Base-by-base conservation (phyloP, 2,113 vertebrate species). In the Hippocampus comes region DNA sequence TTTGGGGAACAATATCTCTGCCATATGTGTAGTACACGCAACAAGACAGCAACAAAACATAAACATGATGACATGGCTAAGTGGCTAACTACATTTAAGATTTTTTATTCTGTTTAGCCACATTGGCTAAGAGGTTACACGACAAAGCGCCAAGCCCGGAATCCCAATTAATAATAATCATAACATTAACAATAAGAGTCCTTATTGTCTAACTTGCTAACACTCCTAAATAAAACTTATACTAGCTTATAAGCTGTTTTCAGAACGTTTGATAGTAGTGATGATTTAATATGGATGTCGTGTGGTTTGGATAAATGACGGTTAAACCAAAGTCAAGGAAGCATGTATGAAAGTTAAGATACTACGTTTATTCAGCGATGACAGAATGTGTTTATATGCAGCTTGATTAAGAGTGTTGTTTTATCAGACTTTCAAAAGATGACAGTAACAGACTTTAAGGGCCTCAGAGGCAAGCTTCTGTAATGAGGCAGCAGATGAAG, bases 401-500 rank as follows among this genome's bases (percentile, higher is more conserved):
- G 56, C 43, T n/a, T 60, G 34, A 66, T 72, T 78, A 85, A 83
- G 34, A 80, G 78, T 70, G 72, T 73, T 21, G 63, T 74, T 82
- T 79, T 61, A 41, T 73, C 63, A 0, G 65, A 81, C 73, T 84
- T 68, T 80, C 74, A 88, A 81, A 83, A 81, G 70, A 75, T 79
- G 76, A 89, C 42, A 20, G 72, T 78, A 75, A 75, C 75, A 72
- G 82, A 76, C 64, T 69, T 67, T 46, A 76, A 85, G 81, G 71
- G 73, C 71, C 80, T 88, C 53, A 5, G 60, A 86, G 73, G 82
- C 83, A 74, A 74, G 78, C 75, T 82, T 88, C 83, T 77, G 86
- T 82, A 87, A 73, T 30, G 69, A 77, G 73, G 87, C 75, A 75
- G 76, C 75, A 82, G 86, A 90, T 84, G 81, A 85, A 86, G 80